Evolutionary conservation across 2,888 invertebrate genomes (phyloP).

Genomic region (Amitus sp.): DNA sequence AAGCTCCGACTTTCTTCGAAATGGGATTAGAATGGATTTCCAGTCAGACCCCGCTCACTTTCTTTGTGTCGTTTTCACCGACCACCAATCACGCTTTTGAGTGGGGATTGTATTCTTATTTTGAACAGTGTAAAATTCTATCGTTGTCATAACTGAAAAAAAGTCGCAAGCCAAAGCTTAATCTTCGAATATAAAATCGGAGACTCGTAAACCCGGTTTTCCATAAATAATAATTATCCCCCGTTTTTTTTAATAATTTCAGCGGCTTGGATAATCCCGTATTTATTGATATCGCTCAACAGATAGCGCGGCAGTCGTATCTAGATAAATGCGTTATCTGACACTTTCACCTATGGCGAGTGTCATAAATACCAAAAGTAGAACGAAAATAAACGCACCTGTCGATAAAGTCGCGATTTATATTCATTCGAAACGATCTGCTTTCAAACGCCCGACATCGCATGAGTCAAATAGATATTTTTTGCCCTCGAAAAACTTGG

Average conservation of each 20-base stretch:
- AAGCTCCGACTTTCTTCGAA: too few species aligned
- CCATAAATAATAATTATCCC: background rate
- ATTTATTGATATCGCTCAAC: conserved; percentile 34
- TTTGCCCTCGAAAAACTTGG: too few species aligned
- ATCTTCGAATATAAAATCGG: too few species aligned
- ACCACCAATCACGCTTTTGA: too few species aligned
- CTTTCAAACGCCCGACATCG: conserved; percentile 22
- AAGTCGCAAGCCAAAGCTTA: background rate
- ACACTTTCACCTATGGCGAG: conserved; percentile 37
- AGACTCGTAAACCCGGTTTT: background rate
- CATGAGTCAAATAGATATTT: too few species aligned
- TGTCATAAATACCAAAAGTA: conserved; percentile 38
- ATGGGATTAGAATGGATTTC: too few species aligned
- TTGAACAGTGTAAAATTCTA: too few species aligned
- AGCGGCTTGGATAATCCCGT: conserved; percentile 29
- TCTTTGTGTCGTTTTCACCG: too few species aligned
- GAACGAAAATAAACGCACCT: conserved; percentile 37
- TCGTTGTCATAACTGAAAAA: too few species aligned
- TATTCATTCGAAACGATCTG: conserved; percentile 32
- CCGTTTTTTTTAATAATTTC: conserved; percentile 21
- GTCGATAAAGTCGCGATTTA: conserved; percentile 37
- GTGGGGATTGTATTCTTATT: too few species aligned
- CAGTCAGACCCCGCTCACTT: too few species aligned
- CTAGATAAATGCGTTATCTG: conserved; percentile 36
- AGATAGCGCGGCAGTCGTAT: conserved; percentile 22